Conservation (phyloP, 2,797 vertebrate genomes). For the Lepus oiostolus region DNA sequence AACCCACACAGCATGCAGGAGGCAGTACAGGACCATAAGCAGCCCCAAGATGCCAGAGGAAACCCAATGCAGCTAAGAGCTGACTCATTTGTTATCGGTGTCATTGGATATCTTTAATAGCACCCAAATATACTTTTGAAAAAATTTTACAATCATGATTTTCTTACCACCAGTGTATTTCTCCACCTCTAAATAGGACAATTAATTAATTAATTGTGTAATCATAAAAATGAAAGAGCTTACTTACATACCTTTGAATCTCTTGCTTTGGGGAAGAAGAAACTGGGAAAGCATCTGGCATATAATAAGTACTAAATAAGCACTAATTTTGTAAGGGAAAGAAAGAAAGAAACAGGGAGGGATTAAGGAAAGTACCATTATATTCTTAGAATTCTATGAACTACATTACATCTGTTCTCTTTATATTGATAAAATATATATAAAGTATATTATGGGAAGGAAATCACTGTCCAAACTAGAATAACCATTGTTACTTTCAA, state of each 20-base stretch:
- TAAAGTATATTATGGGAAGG: too few species aligned
- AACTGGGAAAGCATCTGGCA: background rate
- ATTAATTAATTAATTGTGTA: background rate
- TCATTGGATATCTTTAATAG: conserved; percentile 43
- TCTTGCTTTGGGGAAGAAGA: conserved; percentile 25
- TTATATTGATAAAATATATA: too few species aligned
- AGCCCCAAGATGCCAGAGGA: background rate
- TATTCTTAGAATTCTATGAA: too few species aligned
- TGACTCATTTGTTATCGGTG: background rate
- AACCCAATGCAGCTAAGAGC: background rate
- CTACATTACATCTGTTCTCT: too few species aligned
- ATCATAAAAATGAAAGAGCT: conserved; percentile 34
- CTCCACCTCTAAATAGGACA: background rate
- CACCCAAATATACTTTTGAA: conserved; percentile 6
- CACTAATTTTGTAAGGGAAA: background rate
- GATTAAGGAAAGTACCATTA: too few species aligned
- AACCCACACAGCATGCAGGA: background rate
- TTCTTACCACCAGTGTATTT: conserved; percentile 46
- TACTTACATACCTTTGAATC: background rate
- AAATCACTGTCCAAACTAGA: too few species aligned
- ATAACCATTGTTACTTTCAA: too few species aligned
- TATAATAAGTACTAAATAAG: background rate
- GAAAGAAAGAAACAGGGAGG: too few species aligned
- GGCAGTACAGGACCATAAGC: background rate
- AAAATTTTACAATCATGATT: conserved; percentile 11